Base-by-base conservation (phyloP, 2,797 vertebrate species). In the Hydrophis major region DNA sequence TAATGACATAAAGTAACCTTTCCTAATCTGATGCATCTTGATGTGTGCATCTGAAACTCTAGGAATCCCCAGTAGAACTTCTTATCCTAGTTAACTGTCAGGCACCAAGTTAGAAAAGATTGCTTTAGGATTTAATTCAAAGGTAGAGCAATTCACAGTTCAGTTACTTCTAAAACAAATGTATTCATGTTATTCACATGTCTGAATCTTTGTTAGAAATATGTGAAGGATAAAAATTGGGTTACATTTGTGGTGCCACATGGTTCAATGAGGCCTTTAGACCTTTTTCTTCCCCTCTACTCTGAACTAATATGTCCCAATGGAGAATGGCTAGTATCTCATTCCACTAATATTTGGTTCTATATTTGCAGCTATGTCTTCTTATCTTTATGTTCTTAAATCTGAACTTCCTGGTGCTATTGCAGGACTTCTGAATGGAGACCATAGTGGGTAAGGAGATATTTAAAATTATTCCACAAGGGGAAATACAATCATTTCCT, bases 321-420 rank as follows among this genome's bases (percentile, higher is more conserved):
- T 94, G 59, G 60, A 60, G 61, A 87, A 89, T 60, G 92, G 25
- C 1, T 78, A 94, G 14, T 93, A 87, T 88, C 78, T 93, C 91
- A 94, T 91, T 93, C 78, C 93, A 16, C 96, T 94, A 93, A 90
- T 95, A 42, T 95, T 94, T 94, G 90, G 55, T 91, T 95, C 56
- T 97, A 87, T 96, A 91, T 96, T 96, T 97, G 87, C 98, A 99
- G 99, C 98, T 74, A 99, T 99, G 99, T 97, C 99, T 13, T 99
- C 99, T 88, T 99, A 99, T 95, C 98, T 99, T 97, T 98, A 99
- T 96, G 98, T 99, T 98, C 97, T 99, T 96, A 99, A 99, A 97
- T 97, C 98, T 4, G 99, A 99, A 97, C 98, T 99, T 97, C 99
- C 99, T 94, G 98, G 98, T 86, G 97, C 98, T 96, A 98, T 99